Percentiles rank a stretch among this genome's conserved stretches.
Conservation (phyloP, 2,113 vertebrate genomes). For the Theristicus caerulescens region DNA sequence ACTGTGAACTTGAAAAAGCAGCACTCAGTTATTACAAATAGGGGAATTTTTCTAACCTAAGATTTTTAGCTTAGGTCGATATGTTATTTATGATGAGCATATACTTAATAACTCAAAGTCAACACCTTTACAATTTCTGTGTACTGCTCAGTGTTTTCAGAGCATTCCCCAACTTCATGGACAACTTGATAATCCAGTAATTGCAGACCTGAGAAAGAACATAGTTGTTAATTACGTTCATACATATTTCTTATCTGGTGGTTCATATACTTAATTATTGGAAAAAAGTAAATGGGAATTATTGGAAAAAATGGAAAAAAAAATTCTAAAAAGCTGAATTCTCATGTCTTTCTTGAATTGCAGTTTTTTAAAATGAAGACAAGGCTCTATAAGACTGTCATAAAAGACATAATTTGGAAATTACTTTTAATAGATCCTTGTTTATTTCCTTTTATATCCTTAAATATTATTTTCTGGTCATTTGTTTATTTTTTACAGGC, state of each 20-base stretch:
- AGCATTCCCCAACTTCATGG: background rate
- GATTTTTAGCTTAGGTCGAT: background rate
- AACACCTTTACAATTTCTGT: background rate
- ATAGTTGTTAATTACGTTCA: background rate
- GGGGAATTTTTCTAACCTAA: background rate
- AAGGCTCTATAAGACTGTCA: background rate
- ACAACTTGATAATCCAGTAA: background rate
- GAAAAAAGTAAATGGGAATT: background rate
- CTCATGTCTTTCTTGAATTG: background rate
- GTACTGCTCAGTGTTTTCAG: background rate
- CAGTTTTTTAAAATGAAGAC: background rate
- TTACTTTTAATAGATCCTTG: background rate
- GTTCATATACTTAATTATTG: background rate
- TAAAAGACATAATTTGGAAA: background rate
- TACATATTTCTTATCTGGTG: background rate
- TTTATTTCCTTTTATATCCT: background rate
- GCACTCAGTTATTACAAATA: background rate
- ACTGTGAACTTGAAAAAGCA: background rate
- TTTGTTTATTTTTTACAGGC: slow-evolving; percentile 62
- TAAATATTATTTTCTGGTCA: background rate
- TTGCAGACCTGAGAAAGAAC: background rate
- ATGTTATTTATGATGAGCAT: background rate
- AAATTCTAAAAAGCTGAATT: background rate
- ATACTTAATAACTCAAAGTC: background rate
- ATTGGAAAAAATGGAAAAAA: background rate